Evolutionary conservation across 2,113 vertebrate species (phyloP).

Genomic region (Microcebus tavaratra): DNA sequence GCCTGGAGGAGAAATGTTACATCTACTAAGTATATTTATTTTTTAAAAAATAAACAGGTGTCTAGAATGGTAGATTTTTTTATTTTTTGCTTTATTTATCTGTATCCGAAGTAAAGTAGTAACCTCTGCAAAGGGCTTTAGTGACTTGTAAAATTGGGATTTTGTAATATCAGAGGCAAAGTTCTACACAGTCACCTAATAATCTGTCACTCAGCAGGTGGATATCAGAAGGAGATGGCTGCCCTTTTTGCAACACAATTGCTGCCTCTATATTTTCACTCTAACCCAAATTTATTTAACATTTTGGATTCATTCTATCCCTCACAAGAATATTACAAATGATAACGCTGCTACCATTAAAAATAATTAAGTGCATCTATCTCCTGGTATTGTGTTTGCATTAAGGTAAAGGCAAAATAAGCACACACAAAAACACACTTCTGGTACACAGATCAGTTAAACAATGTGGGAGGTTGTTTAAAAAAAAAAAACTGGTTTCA

Average conservation of each 20-base stretch:
- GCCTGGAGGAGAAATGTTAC: constrained; percentile 38
- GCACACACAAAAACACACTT: background rate
- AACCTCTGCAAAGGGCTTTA: constrained; percentile 59
- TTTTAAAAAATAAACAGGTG: constrained; percentile 67
- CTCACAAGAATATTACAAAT: background rate
- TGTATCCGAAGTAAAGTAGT: constrained; percentile 70
- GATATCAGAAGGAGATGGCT: constrained; percentile 46
- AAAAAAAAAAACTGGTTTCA: background rate
- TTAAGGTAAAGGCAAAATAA: constrained; percentile 15
- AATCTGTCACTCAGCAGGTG: constrained; percentile 57
- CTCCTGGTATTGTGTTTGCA: background rate
- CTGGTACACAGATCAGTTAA: background rate
- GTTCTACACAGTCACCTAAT: background rate
- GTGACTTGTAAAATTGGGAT: constrained; percentile 65
- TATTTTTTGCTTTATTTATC: constrained; percentile 76
- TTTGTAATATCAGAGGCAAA: constrained; percentile 59
- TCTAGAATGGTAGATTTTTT: constrained; percentile 5
- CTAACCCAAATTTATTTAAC: constrained; percentile 47
- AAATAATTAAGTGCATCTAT: constrained; percentile 28
- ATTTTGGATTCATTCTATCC: background rate
- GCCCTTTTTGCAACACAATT: background rate
- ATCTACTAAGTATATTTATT: constrained; percentile 60
- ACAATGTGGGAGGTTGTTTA: background rate
- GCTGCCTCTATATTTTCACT: constrained; percentile 22
- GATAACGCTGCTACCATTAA: background rate